Evolutionary conservation across 2,888 invertebrate genomes (phyloP), one percentile per base, ranked within the genome.

Genomic region (Craniophora ligustri): DNA sequence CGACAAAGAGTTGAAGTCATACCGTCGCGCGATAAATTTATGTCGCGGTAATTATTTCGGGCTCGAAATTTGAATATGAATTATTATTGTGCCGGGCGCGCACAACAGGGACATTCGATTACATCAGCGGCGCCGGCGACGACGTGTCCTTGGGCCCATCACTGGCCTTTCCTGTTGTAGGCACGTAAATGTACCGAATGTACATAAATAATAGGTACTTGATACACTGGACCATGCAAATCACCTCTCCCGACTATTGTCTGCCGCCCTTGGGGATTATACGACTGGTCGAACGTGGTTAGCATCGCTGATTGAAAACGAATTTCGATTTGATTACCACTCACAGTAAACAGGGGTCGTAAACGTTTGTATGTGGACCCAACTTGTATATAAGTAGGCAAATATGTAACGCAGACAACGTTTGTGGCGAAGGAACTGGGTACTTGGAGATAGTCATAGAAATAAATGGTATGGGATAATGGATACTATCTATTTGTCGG

Each of bases 101-200:
- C 54, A 67, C 67, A 63, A 62, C 56, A 62, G 76, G 78, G 78
- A 77, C 78, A 74, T 81, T 81, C 75, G 85, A 89, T 92, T 91
- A 90, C 89, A 91, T 90, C 87, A 89, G 81, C 84, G 82, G 82
- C 87, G 87, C 78, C 86, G 79, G 45, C 72, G 75, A 63, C 75
- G 74, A 65, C 60, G 65, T 76, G 86, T 82, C 85, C 88, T 87
- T 84, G 85, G 72, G 64, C 62, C 72, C 64, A 77, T 72, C 77
- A 58, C 49, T 64, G 64, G 61, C 67, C 76, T 69, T 81, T 76
- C 79, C 80, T 79, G 83, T 82, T 89, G 88, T 80, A 84, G 89
- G 80, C 88, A 91, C 91, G 90, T 84, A 88, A 91, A 92, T 91
- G 89, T 84, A 78, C 84, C 84, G 85, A 88, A 86, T 86, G 79